A percentile compares a stretch with the other conserved stretches of the same genome.
Evolutionary conservation across 1,140 invertebrate species (phyloP).

Genomic region (Drosophila tsacasi): DNA sequence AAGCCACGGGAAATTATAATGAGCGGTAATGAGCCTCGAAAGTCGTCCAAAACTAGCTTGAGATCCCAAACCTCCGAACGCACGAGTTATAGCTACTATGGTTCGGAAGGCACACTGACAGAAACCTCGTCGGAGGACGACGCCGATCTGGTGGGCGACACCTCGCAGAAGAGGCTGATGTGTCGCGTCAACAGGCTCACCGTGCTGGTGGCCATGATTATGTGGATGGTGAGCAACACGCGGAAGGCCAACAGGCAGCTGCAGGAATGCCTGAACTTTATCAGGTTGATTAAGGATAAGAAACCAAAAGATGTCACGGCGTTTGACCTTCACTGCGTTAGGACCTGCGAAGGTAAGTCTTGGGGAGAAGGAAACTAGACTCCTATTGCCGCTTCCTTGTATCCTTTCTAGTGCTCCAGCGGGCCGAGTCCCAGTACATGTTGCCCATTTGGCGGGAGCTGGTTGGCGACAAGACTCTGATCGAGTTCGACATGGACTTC

Average conservation of each 20-base stretch:
- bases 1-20: constrained; percentile 16
- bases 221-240: constrained; percentile 79
- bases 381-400: not conserved
- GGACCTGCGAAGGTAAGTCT: constrained; percentile 74
- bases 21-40: not conserved
- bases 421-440: constrained; percentile 77
- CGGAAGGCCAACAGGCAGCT: constrained; percentile 55
- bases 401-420: constrained; percentile 62
- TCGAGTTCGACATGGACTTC: constrained; percentile 89
- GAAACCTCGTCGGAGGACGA: constrained; percentile 21
- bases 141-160: constrained; percentile 32
- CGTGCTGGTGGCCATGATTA: constrained; percentile 77
- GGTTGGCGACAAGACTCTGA: constrained; percentile 88
- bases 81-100: constrained; percentile 1
- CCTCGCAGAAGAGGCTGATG: constrained; percentile 45
- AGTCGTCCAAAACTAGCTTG: constrained; percentile 10
- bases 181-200: constrained; percentile 77
- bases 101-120: not conserved
- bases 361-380: not conserved
- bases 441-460: constrained; percentile 89
- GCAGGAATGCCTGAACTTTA: constrained; percentile 59
- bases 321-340: constrained; percentile 57
- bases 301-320: constrained; percentile 57
- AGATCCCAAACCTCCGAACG: constrained; percentile 14
- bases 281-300: constrained; percentile 75